Conservation (phyloP, 1,140 invertebrate genomes). For the Meteorus sp. region DNA sequence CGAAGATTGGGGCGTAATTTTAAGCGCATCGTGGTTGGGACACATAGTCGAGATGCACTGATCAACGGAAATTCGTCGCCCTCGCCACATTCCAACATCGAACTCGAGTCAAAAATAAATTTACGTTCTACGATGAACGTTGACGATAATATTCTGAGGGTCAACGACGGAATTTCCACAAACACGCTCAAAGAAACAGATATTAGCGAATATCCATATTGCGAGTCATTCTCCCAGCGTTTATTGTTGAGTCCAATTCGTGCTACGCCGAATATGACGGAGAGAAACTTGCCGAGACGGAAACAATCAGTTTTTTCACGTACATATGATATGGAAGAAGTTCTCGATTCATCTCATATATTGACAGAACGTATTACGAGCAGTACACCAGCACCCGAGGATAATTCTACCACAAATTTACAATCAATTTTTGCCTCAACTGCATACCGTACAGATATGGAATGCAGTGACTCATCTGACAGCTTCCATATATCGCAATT, state of each 20-base stretch:
- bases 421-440: not conserved
- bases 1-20: not conserved
- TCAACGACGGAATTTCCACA: not conserved
- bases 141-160: not conserved
- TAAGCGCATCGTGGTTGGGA: not conserved
- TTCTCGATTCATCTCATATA: not conserved
- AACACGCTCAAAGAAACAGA: not conserved
- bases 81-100: not conserved
- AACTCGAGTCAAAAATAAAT: slow-evolving; percentile 14
- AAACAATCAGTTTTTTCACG: slow-evolving; percentile 9
- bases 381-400: not conserved
- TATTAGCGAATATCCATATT: not conserved
- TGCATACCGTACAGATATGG: not conserved
- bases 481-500: not conserved
- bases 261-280: slow-evolving; percentile 7
- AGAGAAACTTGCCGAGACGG: slow-evolving; percentile 1
- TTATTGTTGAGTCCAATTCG: slow-evolving; percentile 5
- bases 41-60: not conserved
- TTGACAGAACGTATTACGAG: not conserved
- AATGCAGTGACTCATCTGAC: slow-evolving; percentile 4
- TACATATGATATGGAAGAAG: not conserved
- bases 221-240: not conserved
- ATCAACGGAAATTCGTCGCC: slow-evolving; percentile 7
- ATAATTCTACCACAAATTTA: too few relatives aligned
- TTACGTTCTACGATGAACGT: not conserved